Percentiles rank a stretch among this genome's conserved stretches.
Conservation (phyloP, 2,888 invertebrate genomes). For the Sesia apiformis region DNA sequence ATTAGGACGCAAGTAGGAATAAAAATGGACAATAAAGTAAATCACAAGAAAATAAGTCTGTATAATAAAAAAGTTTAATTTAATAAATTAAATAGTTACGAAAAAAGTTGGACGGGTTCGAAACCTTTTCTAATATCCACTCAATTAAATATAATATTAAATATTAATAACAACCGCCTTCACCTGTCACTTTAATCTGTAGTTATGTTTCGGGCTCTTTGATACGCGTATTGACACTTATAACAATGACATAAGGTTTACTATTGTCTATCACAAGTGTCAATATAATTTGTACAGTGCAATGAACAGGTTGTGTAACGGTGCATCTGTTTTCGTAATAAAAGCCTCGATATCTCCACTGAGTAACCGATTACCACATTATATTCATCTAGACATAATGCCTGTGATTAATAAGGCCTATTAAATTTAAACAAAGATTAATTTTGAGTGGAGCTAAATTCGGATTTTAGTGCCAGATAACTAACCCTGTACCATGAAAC, state of each 20-base stretch:
- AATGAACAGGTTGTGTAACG: conserved; percentile 41
- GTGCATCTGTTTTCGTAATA: conserved; percentile 61
- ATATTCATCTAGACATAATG: conserved; percentile 60
- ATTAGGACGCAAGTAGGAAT: too few species aligned
- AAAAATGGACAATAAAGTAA: too few species aligned
- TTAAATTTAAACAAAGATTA: conserved; percentile 69
- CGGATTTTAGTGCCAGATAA: conserved; percentile 4
- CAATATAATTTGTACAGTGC: conserved; percentile 13
- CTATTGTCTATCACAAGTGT: conserved; percentile 11
- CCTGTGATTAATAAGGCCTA: conserved; percentile 62
- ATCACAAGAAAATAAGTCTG: too few species aligned
- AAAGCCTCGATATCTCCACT: conserved; percentile 45
- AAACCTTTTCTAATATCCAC: too few species aligned
- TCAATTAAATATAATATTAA: too few species aligned
- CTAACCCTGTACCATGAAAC: not conserved
- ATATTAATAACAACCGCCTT: conserved; percentile 17
- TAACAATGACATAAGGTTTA: conserved; percentile 12
- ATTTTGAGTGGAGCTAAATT: conserved; percentile 33
- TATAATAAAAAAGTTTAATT: too few species aligned
- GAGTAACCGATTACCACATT: conserved; percentile 60
- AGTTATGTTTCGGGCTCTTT: conserved; percentile 7
- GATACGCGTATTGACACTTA: conserved; percentile 15
- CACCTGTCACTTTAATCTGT: conserved; percentile 47
- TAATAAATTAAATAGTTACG: too few species aligned
- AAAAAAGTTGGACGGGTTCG: too few species aligned